Percentiles rank a stretch among this genome's conserved stretches.
These are phyloP conservation scores for Coilia nasus DNA, from an alignment of 2,797 vertebrate species.

Conservation along the genomic window DNA sequence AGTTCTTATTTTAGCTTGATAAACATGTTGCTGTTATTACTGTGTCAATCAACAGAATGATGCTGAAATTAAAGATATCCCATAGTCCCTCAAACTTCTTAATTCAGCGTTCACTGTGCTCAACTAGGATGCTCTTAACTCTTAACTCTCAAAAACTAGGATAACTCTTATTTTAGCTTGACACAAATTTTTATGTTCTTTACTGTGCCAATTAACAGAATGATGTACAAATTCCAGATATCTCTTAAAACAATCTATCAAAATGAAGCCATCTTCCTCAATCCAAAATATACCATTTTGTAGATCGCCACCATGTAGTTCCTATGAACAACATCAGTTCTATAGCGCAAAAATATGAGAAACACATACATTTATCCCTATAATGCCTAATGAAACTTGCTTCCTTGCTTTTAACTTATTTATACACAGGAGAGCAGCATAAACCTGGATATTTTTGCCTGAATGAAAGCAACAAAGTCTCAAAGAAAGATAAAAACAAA, in stretches of 20 bases:
- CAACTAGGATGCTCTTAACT: too few species aligned
- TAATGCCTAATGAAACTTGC: background rate
- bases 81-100: too few species aligned
- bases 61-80: background rate
- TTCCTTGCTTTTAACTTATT: background rate
- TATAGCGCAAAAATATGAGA: background rate
- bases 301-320: background rate
- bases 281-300: too few species aligned
- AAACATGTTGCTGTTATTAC: background rate
- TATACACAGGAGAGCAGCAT: background rate
- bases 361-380: background rate
- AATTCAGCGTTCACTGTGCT: too few species aligned
- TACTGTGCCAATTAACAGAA: background rate
- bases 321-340: background rate
- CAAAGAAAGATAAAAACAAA: background rate
- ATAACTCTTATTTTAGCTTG: too few species aligned
- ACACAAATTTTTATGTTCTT: too few species aligned
- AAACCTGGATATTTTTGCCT: background rate
- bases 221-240: background rate
- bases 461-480: background rate
- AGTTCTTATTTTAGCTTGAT: background rate
- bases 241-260: too few species aligned
- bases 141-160: too few species aligned
- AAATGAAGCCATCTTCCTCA: too few species aligned
- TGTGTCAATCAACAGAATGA: background rate